Percentiles rank a stretch among this genome's conserved stretches.
Evolutionary conservation across 2,888 invertebrate species (phyloP).

Genomic region (Zaprionus lineosus): DNA sequence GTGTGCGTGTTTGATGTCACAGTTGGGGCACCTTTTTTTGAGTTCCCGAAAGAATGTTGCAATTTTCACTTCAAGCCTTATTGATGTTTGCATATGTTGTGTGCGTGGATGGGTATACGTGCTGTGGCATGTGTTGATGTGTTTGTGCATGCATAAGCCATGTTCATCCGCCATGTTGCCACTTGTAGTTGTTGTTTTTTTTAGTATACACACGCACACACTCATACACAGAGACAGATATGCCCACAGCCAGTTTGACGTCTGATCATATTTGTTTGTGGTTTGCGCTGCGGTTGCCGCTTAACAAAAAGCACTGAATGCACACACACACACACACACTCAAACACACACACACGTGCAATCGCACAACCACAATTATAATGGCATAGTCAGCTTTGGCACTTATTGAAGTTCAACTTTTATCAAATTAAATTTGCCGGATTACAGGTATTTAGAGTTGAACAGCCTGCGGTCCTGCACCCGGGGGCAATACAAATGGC

Average conservation of each 20-base stretch:
- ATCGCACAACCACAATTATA: slow-evolving; percentile 59
- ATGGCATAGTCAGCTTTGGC: slow-evolving; percentile 60
- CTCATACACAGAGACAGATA: no score
- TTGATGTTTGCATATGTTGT: slow-evolving; percentile 32
- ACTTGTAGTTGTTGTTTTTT: slow-evolving; percentile 30
- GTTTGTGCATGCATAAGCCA: slow-evolving; percentile 44
- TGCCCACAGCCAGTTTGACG: slow-evolving; percentile 55
- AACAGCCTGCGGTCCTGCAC: slow-evolving; percentile 61
- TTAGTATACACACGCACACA: no score
- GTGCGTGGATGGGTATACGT: background rate
- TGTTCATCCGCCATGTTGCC: slow-evolving; percentile 60
- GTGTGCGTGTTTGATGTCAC: background rate
- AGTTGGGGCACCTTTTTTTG: slow-evolving; percentile 38
- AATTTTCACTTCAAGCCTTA: slow-evolving; percentile 28
- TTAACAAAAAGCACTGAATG: slow-evolving; percentile 56
- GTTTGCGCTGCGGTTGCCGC: slow-evolving; percentile 59
- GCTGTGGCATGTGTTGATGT: slow-evolving; percentile 1
- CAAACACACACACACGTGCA: background rate
- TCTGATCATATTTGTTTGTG: slow-evolving; percentile 76
- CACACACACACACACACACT: slow-evolving; percentile 11
- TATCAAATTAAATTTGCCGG: slow-evolving; percentile 77
- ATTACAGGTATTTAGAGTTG: slow-evolving; percentile 77
- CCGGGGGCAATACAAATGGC: slow-evolving; percentile 67
- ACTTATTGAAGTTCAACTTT: slow-evolving; percentile 73
- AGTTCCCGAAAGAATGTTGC: slow-evolving; percentile 57